Evolutionary conservation across 2,888 invertebrate species (phyloP), one percentile per base, ranked within the genome.

Genomic region (Caenorhabditis sp.): DNA sequence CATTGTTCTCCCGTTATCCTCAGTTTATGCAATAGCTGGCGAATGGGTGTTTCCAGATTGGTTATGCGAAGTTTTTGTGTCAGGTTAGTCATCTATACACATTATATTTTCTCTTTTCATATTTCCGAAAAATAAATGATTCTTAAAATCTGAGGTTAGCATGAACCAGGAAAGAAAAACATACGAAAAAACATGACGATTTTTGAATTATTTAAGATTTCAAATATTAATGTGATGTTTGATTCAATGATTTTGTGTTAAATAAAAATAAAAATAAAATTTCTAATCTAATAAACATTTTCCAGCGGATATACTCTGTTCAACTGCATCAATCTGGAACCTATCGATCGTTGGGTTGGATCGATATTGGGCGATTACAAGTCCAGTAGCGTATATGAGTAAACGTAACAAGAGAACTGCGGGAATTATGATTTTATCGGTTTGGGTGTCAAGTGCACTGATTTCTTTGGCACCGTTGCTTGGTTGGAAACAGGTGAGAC

Each of bases 251-350:
- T n/a, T n/a, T n/a, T n/a, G n/a, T n/a, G n/a, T n/a, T n/a, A n/a
- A n/a, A n/a, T 17, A 43, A 26, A 58, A 2, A 14, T 27, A 56
- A 20, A 54, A 50, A n/a, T n/a, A n/a, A n/a, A n/a, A n/a, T n/a
- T n/a, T n/a, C n/a, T n/a, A n/a, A n/a, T n/a, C n/a, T n/a, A 36
- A 23, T 4, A 25, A 25, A 31, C 31, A 31, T 26, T 12, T 64
- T 85, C 76, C 63, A 85, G 87, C 89, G 25, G 90, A 90, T 80
- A 89, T 90, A 26, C 87, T 89, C 67, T 84, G 89, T 69, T 90
- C 89, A 64, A 90, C 90, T 1, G 89, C 90, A 0, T 90, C 90
- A n/a, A 90, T 90, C 64, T 86, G 90, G 76, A 90, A 89, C 67
- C 83, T 90, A 14, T 89, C 89, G 62, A 89, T 89, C 25, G 90